A percentile compares a stretch with the other conserved stretches of the same genome.
Evolutionary conservation across 92 coral and sea anemone species (phyloP).

Genomic region (Virgularia gustaviana): DNA sequence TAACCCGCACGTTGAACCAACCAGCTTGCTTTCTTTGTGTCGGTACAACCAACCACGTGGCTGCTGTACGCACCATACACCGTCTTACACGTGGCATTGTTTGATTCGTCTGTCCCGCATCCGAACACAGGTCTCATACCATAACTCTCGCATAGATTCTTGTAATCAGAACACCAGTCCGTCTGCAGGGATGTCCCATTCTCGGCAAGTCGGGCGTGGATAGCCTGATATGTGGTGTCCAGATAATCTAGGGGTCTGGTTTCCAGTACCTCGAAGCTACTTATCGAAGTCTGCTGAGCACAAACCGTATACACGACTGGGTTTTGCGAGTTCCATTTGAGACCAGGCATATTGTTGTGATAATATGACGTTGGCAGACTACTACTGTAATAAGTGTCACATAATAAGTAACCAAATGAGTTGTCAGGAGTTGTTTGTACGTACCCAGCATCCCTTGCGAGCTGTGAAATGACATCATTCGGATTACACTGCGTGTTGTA

Average conservation of each 20-base stretch:
- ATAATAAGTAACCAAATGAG: conserved; percentile 53
- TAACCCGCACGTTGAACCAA: conserved; percentile 39
- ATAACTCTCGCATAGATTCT: conserved; percentile 53
- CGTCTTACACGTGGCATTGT: conserved; percentile 36
- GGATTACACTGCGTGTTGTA: conserved; percentile 45
- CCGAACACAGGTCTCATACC: conserved; percentile 54
- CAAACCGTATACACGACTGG: conserved; percentile 54
- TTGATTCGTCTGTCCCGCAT: conserved; percentile 14
- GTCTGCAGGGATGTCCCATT: conserved; percentile 46
- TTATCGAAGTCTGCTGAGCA: conserved; percentile 27
- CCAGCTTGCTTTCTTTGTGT: conserved; percentile 3
- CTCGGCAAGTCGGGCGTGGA: conserved; percentile 42
- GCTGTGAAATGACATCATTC: conserved; percentile 44
- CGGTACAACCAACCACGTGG: conserved; percentile 12
- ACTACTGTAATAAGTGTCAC: conserved; percentile 32
- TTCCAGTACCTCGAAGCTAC: conserved; percentile 41
- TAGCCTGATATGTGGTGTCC: conserved; percentile 13
- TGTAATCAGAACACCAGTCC: conserved; percentile 61
- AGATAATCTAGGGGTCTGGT: conserved; percentile 11
- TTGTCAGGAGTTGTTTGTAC: conserved; percentile 38
- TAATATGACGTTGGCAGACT: conserved; percentile 26
- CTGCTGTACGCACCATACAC: conserved; percentile 31
- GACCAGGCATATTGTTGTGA: conserved; percentile 1
- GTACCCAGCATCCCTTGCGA: conserved; percentile 52
- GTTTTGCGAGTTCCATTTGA: conserved; percentile 14